Base-by-base conservation (phyloP, 2,888 invertebrate genomes). In the Tiphia femorata region DNA sequence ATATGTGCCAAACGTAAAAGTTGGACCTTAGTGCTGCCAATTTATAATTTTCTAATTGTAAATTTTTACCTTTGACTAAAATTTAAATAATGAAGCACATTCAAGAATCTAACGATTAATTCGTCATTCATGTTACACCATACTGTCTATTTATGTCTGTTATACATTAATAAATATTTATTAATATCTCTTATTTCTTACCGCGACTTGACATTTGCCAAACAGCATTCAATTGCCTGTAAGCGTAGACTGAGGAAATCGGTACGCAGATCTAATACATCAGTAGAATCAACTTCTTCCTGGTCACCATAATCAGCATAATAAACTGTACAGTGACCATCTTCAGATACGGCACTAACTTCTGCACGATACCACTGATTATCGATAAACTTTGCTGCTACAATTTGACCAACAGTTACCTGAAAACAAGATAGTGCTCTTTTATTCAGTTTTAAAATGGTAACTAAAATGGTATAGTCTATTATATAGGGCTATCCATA, bases 291-390 rank as follows among this genome's bases (percentile, higher is more conserved):
- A 2, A 93, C 86, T 73, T 88, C 87, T 72, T 92, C 92, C 57
- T 89, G 89, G 83, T 96, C 95, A 0, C 96, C 96, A 82, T 94
- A 96, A 85, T 97, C 96, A 48, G 96, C 88, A 83, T 90, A 96
- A 80, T 92, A 93, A 21, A 96, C 87, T 72, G 90, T 89, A 0
- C 91, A 89, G 12, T 88, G 86, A 75, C 86, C 85, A 61, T 90
- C 87, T 16, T 88, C 85, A 0, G 87, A 84, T 70, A 91, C 84
- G 58, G 88, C 88, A 49, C 90, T 85, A 4, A 96, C 90, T 79
- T 93, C 88, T 1, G 88, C 91, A 67, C 92, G 86, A 83, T 91
- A 94, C 95, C 95, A 96, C 79, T 92, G 91, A 7, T 88, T 87
- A 83, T 96, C 95, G n/a, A 89, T 87, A 81, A 92, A 95, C 72